Evolutionary conservation across 2,797 vertebrate species (phyloP).

Genomic region (Lacerta viridis): DNA sequence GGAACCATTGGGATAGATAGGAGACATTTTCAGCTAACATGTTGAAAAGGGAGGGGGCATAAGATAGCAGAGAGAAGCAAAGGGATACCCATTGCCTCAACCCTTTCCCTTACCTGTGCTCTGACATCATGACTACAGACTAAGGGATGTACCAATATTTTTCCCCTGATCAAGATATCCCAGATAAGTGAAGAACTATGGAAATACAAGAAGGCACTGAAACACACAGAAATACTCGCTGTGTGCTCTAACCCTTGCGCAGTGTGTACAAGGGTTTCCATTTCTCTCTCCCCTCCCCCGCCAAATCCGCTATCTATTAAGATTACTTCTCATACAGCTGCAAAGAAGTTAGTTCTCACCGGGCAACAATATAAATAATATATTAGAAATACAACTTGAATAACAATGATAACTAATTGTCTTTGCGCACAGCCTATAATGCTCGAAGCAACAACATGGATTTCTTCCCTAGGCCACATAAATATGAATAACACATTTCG

Average conservation of each 20-base stretch:
- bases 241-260: not conserved
- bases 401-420: conserved; percentile 11
- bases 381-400: conserved; percentile 22
- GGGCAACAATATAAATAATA: conserved; percentile 21
- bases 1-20: not conserved
- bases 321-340: not conserved
- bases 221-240: not conserved
- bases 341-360: not conserved
- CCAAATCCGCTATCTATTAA: not conserved
- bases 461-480: conserved; percentile 6
- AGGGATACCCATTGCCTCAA: not conserved
- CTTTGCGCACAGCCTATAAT: not conserved
- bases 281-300: not conserved
- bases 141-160: too few relatives aligned
- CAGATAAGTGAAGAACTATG: not conserved
- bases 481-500: conserved; percentile 12
- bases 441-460: not conserved
- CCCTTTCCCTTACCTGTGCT: not conserved
- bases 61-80: not conserved
- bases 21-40: not conserved
- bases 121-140: not conserved
- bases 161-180: not conserved
- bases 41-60: too few relatives aligned
- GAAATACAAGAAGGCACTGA: not conserved
- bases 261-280: not conserved